Base-by-base conservation (phyloP, 2,113 vertebrate genomes). In the Chrysemys picta region DNA sequence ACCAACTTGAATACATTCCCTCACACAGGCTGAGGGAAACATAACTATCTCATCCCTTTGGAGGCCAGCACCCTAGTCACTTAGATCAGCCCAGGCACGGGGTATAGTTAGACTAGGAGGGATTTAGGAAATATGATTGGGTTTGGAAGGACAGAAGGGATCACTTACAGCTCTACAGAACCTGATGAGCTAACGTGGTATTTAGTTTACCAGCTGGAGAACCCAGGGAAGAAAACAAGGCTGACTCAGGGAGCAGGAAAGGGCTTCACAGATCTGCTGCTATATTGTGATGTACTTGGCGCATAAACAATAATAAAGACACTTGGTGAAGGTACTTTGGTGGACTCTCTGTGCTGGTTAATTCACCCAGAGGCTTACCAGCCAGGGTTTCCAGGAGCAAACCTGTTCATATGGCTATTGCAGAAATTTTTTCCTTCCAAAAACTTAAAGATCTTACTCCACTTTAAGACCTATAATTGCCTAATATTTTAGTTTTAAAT, bases 361-460 rank as follows among this genome's bases (percentile, higher is more conserved):
- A 19, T 65, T 65, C 62, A 65, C 31, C 31, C 31, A n/a, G 31
- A n/a, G 35, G 31, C 16, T 65, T 65, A 65, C 35, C 31, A 65
- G 16, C 31, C 16, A 65, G 14, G 16, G 31, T n/a, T n/a, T 65
- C 62, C 35, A 62, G 31, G 62, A n/a, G 14, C 62, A 35, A 65
- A 65, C 31, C 62, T 19, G 4, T n/a, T 65, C 16, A 65, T 65
- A 35, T 35, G 82, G 54, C 88, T 91, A 91, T 87, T 94, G 84
- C 22, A 59, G 69, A 96, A 96, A 88, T 92, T 49, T 88, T 97
- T 96, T 79, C 95, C 94, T 95, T 94, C 42, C 91, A 88, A 82
- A 93, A 82, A 88, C 78, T 88, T 97, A 80, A 79, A 89, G 54
- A 10, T 29, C 86, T 95, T 96, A 95, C 82, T 47, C 84, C 49